Evolutionary conservation across 2,888 invertebrate species (phyloP).

Genomic region (Camponotus fellah): DNA sequence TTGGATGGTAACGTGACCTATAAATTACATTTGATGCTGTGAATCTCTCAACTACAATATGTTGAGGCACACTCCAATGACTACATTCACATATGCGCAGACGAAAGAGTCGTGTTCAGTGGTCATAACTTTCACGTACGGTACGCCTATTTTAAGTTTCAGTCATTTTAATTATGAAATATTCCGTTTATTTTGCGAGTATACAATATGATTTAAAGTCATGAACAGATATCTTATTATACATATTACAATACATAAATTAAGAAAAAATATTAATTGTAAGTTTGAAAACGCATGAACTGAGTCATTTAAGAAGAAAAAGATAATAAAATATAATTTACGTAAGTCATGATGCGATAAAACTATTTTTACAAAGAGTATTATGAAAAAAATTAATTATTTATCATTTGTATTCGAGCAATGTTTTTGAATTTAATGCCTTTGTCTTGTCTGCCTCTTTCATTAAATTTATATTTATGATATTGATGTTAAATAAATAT

Average conservation of each 20-base stretch:
- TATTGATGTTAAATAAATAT: background rate
- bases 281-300: background rate
- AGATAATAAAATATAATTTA: background rate
- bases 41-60: constrained; percentile 11
- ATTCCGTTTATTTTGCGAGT: background rate
- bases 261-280: background rate
- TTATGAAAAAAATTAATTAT: background rate
- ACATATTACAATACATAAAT: background rate
- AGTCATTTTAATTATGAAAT: constrained; percentile 5
- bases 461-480: background rate
- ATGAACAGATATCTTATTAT: background rate
- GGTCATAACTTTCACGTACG: constrained; percentile 16
- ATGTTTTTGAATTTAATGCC: background rate
- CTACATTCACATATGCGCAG: background rate
- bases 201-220: background rate
- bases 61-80: background rate
- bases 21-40: constrained; percentile 17
- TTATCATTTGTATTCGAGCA: background rate
- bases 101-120: constrained; percentile 19
- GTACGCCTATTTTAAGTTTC: constrained; percentile 38
- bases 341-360: background rate
- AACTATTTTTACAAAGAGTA: background rate
- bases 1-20: background rate
- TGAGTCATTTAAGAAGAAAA: background rate
- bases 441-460: background rate